A percentile compares a stretch with the other conserved stretches of the same genome.
phyloP scores from a whole-genome alignment of 2,797 vertebrate genomes.

The Anniella stebbinsi region DNA sequence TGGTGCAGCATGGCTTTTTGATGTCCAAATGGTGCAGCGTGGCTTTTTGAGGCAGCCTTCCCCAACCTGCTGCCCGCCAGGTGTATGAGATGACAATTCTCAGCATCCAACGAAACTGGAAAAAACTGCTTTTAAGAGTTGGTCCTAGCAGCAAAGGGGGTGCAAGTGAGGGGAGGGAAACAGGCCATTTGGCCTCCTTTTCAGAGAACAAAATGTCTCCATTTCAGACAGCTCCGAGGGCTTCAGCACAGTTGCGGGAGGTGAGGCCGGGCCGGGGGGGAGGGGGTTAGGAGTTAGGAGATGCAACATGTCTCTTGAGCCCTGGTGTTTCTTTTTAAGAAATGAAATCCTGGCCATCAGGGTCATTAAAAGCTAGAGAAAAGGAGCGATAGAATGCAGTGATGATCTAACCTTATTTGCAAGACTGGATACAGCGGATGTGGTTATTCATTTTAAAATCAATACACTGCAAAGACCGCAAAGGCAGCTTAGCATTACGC shows the following conservation, averaged over 20 bases:
- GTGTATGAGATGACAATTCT: no score
- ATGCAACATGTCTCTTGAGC: background rate
- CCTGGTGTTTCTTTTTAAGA: background rate
- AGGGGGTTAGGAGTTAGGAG: background rate
- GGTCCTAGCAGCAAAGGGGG: no score
- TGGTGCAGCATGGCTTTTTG: no score
- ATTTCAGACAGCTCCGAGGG: background rate
- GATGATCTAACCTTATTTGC: constrained; percentile 39
- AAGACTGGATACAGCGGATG: constrained; percentile 9
- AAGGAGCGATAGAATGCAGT: background rate
- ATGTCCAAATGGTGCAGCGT: no score
- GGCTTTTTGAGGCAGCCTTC: no score
- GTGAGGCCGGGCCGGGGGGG: background rate
- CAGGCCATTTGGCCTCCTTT: no score
- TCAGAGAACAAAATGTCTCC: no score
- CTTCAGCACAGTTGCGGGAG: background rate
- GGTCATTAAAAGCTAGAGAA: background rate
- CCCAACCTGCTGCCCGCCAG: no score
- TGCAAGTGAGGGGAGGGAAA: no score
- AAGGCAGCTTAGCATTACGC: constrained; percentile 32
- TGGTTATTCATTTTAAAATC: constrained; percentile 61
- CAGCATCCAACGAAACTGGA: no score
- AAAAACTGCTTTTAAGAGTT: no score
- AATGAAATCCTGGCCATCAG: background rate
- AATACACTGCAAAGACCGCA: constrained; percentile 39